Evolutionary conservation across 2,888 invertebrate species (phyloP).

Genomic region (Spatulosminthurus flaviceps): DNA sequence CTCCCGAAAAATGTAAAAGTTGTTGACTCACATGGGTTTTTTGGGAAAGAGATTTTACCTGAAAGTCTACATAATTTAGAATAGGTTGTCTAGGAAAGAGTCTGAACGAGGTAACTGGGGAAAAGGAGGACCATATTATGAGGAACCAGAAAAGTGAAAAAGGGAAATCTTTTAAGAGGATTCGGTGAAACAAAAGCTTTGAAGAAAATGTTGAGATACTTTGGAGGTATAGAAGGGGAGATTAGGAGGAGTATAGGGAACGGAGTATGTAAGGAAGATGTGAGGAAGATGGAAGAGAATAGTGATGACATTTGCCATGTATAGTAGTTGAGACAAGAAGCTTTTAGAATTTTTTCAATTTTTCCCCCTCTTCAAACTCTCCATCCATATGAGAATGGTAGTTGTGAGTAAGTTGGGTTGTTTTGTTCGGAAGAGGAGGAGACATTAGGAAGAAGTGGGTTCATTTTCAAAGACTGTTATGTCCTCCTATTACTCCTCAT

Average conservation of each 20-base stretch:
- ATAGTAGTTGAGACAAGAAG: not conserved
- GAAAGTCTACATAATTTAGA: too few species aligned
- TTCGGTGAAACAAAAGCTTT: not conserved
- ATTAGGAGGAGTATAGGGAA: not conserved
- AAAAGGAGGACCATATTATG: not conserved
- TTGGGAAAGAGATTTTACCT: too few species aligned
- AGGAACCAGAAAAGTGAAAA: not conserved
- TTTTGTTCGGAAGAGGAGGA: too few species aligned
- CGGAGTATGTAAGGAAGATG: not conserved
- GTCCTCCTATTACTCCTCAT: not conserved
- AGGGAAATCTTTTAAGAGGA: slow-evolving; percentile 11
- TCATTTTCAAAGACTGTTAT: not conserved
- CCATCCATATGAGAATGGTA: not conserved
- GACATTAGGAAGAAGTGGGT: too few species aligned
- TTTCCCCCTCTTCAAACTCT: not conserved
- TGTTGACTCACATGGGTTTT: too few species aligned
- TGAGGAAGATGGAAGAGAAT: too few species aligned
- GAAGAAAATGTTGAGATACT: not conserved
- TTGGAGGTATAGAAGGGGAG: not conserved
- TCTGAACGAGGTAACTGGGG: too few species aligned
- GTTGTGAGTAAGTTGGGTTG: not conserved
- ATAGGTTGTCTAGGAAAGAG: too few species aligned
- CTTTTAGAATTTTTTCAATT: slow-evolving; percentile 12
- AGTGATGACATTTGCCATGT: too few species aligned
- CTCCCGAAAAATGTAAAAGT: too few species aligned